phyloP scores from a whole-genome alignment of 2,888 invertebrate genomes.

The Diarsia brunnea region DNA sequence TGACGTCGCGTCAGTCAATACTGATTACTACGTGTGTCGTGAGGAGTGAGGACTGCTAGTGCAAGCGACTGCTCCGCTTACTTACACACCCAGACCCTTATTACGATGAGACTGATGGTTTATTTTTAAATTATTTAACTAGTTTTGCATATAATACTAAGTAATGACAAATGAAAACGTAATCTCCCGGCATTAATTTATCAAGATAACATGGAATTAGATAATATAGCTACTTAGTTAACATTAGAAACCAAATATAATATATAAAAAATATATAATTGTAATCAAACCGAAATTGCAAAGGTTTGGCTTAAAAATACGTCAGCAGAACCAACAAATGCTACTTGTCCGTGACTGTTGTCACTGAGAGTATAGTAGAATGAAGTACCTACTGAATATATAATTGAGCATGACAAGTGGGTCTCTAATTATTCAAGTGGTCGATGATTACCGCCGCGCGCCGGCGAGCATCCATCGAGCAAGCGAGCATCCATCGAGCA shows the following conservation, averaged over 20 bases:
- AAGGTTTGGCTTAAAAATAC: neutral
- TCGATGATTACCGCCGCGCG: neutral
- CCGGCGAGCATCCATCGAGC: neutral
- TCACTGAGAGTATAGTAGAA: neutral
- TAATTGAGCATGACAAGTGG: conserved; percentile 12
- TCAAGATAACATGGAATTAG: conserved; percentile 40
- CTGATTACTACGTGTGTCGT: neutral
- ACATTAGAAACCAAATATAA: conserved; percentile 33
- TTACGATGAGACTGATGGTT: no score
- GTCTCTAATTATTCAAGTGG: conserved; percentile 37
- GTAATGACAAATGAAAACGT: conserved; percentile 24
- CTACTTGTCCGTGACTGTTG: neutral
- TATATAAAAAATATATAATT: no score
- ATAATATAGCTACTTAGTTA: conserved; percentile 22
- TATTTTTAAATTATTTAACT: neutral
- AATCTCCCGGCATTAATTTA: conserved; percentile 29
- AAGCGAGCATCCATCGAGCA: neutral
- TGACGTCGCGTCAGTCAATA: conserved; percentile 2
- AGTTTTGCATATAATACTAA: conserved; percentile 5
- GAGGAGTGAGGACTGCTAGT: neutral
- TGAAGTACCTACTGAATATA: neutral
- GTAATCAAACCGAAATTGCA: neutral
- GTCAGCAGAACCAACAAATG: neutral
- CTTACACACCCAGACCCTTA: conserved; percentile 12
- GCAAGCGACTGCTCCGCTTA: neutral